Conservation (phyloP, 2,113 vertebrate genomes). For the Hippolais icterina region DNA sequence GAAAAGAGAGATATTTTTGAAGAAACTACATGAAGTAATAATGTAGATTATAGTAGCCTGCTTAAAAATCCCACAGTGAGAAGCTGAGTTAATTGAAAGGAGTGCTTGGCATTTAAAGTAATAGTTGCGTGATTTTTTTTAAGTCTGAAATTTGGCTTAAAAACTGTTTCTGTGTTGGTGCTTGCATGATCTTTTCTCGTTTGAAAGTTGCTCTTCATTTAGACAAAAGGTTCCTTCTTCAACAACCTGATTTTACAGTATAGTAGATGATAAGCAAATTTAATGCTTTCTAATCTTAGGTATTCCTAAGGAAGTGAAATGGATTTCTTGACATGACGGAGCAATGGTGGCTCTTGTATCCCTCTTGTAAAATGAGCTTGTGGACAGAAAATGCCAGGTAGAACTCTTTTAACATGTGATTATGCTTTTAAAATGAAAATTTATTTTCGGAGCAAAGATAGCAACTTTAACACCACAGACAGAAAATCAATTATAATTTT, state of each 20-base stretch:
- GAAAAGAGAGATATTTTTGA: not conserved
- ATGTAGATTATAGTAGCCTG: not conserved
- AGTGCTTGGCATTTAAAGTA: not conserved
- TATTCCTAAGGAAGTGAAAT: not conserved
- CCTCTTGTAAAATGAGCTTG: not conserved
- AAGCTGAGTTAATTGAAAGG: not conserved
- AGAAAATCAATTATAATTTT: conserved; percentile 67
- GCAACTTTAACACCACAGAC: conserved; percentile 33
- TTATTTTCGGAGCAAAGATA: conserved; percentile 33
- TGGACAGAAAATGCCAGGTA: conserved; percentile 16
- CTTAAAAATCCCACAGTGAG: not conserved
- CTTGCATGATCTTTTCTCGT: not conserved
- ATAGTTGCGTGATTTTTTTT: not conserved
- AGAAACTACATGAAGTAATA: not conserved
- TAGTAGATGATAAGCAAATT: not conserved
- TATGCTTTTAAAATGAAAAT: conserved; percentile 21
- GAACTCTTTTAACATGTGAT: not conserved
- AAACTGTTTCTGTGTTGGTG: not conserved
- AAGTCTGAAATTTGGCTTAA: not conserved
- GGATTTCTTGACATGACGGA: not conserved
- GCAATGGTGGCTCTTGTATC: not conserved
- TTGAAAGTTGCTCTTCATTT: not conserved
- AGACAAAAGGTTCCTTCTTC: not conserved
- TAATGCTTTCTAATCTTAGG: not conserved
- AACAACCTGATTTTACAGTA: not conserved